Base-by-base conservation (phyloP, 2,113 vertebrate species). In the Ibidorhyncha struthersii region DNA sequence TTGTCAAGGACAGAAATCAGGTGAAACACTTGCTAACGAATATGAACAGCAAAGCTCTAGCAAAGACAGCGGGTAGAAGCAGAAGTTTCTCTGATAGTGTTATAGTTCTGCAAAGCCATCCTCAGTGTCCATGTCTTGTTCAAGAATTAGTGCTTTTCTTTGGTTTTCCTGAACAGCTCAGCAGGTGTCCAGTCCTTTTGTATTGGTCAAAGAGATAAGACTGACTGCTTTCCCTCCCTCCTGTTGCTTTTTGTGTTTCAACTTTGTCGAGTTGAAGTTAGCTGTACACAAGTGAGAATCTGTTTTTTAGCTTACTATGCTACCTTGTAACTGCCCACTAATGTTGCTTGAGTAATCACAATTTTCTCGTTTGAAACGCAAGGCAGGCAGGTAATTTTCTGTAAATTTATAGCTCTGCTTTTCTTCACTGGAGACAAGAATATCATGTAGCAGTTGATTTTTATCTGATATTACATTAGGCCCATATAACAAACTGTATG, bases 171-270 rank as follows among this genome's bases (percentile, higher is more conserved):
- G 29, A 55, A 34, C n/a, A 73, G 70, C 55, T 85, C 66, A 86
- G 74, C 84, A 96, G 74, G 82, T 93, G 78, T 73, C n/a, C 59
- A 43, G 20, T 87, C 63, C 32, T 73, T 89, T 80, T 82, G 9
- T 70, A 40, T 20, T 85, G 43, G 43, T 72, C 59, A 50, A 18
- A 74, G 32, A 79, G 47, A 53, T 80, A 71, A 52, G 61, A 47
- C 19, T 18, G 63, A 32, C 49, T 87, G 27, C 1, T 6, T 82
- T 30, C 30, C 16, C 8, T 87, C 40, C 26, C n/a, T 73, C 20
- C 21, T 61, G 4, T 45, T 52, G 16, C 2, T 59, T n/a, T 50
- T 15, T n/a, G 45, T 15, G 91, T 67, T 78, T 30, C 72, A 27
- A 22, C 12, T 58, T 20, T 26, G 12, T 66, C 34, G 45, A 70